Evolutionary conservation across 2,888 invertebrate species (phyloP).

Genomic region (Melinaea marsaeus): DNA sequence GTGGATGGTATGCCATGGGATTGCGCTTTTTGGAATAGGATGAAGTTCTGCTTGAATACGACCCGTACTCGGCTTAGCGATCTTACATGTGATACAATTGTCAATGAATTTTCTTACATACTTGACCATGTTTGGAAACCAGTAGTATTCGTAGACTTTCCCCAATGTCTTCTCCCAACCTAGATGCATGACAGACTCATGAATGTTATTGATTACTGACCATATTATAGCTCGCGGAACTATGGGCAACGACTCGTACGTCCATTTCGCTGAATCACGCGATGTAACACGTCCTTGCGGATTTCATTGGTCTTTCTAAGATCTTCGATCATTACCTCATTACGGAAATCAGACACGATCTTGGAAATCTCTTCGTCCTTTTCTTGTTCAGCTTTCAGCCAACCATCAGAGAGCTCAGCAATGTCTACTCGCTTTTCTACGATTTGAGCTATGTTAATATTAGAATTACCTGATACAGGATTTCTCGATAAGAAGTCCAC

Average conservation of each 20-base stretch:
- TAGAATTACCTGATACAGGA: too few species aligned
- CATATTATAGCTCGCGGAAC: not conserved
- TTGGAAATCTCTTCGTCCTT: too few species aligned
- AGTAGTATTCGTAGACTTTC: not conserved
- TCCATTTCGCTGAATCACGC: too few species aligned
- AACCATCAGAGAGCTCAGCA: too few species aligned
- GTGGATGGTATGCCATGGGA: slow-evolving; percentile 41
- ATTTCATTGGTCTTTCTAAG: too few species aligned
- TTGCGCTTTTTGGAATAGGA: slow-evolving; percentile 39
- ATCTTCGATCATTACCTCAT: too few species aligned
- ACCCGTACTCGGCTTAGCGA: not conserved
- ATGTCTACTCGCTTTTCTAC: too few species aligned
- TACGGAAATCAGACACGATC: too few species aligned
- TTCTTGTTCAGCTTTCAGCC: too few species aligned
- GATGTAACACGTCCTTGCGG: too few species aligned
- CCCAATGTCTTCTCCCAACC: not conserved
- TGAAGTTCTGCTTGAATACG: slow-evolving; percentile 37
- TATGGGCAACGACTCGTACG: not conserved
- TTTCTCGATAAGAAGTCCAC: too few species aligned
- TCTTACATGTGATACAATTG: not conserved
- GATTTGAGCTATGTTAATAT: too few species aligned
- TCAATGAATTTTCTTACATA: not conserved
- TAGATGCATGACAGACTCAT: not conserved
- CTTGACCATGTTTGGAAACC: not conserved
- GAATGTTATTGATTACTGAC: not conserved